Evolutionary conservation across 2,113 vertebrate genomes (phyloP).

Genomic region (Nothobranchius kuhntae): DNA sequence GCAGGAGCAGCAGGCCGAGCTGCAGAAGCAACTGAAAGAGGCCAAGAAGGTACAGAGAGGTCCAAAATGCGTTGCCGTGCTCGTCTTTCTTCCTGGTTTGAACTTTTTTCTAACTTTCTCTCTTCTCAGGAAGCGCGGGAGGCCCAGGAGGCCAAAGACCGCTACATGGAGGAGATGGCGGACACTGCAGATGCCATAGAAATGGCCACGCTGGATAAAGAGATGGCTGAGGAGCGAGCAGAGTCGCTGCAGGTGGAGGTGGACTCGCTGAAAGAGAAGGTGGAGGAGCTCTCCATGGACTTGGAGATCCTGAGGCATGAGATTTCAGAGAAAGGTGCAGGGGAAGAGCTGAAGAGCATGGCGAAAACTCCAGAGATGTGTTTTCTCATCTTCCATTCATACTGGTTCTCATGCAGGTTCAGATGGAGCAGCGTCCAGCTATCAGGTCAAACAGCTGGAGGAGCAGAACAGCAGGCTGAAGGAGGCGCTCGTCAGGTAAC

Average conservation of each 20-base stretch:
- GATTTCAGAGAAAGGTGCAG: slow-evolving; percentile 93
- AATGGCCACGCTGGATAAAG: slow-evolving; percentile 98
- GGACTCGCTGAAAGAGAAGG: slow-evolving; percentile 90
- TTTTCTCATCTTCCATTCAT: background rate
- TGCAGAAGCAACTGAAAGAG: slow-evolving; percentile 96
- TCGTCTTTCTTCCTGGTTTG: too few species aligned
- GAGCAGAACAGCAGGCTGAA: slow-evolving; percentile 93
- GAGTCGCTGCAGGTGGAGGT: slow-evolving; percentile 96
- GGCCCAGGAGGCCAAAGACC: slow-evolving; percentile 91
- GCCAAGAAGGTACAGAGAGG: slow-evolving; percentile 86
- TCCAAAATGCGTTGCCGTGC: background rate
- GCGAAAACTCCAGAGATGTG: background rate
- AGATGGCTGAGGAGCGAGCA: slow-evolving; percentile 95
- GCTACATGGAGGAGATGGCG: slow-evolving; percentile 98
- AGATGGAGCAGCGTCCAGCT: slow-evolving; percentile 92
- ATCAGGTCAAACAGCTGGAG: slow-evolving; percentile 94
- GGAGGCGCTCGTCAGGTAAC: slow-evolving; percentile 93
- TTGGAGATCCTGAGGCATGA: slow-evolving; percentile 96
- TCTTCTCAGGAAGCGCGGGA: slow-evolving; percentile 76
- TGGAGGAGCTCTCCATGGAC: slow-evolving; percentile 93
- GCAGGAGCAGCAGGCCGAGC: slow-evolving; percentile 94
- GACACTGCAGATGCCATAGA: slow-evolving; percentile 96
- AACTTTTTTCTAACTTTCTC: background rate
- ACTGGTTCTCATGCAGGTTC: slow-evolving; percentile 40
- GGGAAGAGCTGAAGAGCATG: background rate